These are phyloP conservation scores for Chanos chanos DNA, from an alignment of 2,797 vertebrate genomes.

Conservation along the genomic window DNA sequence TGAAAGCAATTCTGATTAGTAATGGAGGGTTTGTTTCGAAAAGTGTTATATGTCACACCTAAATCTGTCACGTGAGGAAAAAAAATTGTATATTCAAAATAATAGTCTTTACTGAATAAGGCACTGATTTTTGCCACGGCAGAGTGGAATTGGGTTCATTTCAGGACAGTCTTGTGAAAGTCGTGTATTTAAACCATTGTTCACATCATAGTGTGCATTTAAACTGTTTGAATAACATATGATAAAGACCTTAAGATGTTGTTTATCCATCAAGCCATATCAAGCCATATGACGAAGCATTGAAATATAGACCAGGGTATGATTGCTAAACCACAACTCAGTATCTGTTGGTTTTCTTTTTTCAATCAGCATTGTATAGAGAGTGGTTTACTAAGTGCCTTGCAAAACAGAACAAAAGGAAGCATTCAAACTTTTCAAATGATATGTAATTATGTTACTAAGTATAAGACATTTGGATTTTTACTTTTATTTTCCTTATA, in stretches of 20 bases:
- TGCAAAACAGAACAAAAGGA: slow-evolving; percentile 51
- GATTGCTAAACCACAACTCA: slow-evolving; percentile 51
- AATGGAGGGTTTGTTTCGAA: too few relatives aligned
- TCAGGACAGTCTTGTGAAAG: slow-evolving; percentile 16
- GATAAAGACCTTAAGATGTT: slow-evolving; percentile 53
- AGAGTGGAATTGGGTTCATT: neutral
- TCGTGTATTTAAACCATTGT: slow-evolving; percentile 8
- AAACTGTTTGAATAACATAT: slow-evolving; percentile 45
- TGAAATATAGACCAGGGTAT: slow-evolving; percentile 52
- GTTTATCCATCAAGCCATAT: slow-evolving; percentile 70
- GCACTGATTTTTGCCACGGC: slow-evolving; percentile 64
- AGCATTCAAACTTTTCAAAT: slow-evolving; percentile 37
- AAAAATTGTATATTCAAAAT: slow-evolving; percentile 1
- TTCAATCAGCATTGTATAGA: slow-evolving; percentile 63
- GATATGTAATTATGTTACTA: slow-evolving; percentile 48
- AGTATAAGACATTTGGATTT: slow-evolving; percentile 53
- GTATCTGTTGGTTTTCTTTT: slow-evolving; percentile 53
- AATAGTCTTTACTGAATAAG: slow-evolving; percentile 49
- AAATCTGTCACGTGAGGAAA: slow-evolving; percentile 12
- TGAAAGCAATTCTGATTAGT: too few relatives aligned
- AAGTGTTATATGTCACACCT: slow-evolving; percentile 10
- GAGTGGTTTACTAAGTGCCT: slow-evolving; percentile 64
- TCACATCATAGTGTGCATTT: slow-evolving; percentile 53
- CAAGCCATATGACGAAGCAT: slow-evolving; percentile 47
- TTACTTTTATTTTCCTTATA: slow-evolving; percentile 52